A percentile compares a stretch with the other conserved stretches of the same genome.
These are phyloP conservation scores for Sisyra terminalis DNA, from an alignment of 2,888 invertebrate species.

Conservation along the genomic window DNA sequence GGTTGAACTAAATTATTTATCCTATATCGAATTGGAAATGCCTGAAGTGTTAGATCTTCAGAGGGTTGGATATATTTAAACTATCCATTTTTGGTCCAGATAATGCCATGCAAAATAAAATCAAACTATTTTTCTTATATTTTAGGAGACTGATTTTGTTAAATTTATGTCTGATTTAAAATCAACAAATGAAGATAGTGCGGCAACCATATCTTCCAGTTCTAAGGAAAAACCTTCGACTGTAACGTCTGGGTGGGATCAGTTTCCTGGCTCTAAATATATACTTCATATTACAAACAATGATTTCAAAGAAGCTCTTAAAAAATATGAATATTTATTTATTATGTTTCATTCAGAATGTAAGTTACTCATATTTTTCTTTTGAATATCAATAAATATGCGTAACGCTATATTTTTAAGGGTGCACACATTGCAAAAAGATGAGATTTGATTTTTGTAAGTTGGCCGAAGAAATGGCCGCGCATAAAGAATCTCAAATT, in stretches of 20 bases:
- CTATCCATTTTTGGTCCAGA: too few relatives aligned
- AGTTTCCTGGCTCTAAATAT: slow-evolving; percentile 27
- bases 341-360: slow-evolving; percentile 69
- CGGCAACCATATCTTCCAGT: slow-evolving; percentile 17
- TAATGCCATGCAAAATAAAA: too few relatives aligned
- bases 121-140: slow-evolving; percentile 11
- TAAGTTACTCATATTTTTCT: slow-evolving; percentile 23
- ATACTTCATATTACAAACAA: slow-evolving; percentile 36
- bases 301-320: slow-evolving; percentile 41
- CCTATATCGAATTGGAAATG: too few relatives aligned
- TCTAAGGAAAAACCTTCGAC: too few relatives aligned
- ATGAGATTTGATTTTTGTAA: slow-evolving; percentile 49
- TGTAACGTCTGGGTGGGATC: slow-evolving; percentile 26
- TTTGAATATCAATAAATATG: background rate
- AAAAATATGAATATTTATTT: slow-evolving; percentile 39
- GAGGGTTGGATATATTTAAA: too few relatives aligned
- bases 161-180: slow-evolving; percentile 39
- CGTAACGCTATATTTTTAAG: slow-evolving; percentile 25
- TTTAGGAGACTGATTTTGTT: slow-evolving; percentile 48
- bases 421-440: slow-evolving; percentile 56
- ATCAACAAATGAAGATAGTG: slow-evolving; percentile 20
- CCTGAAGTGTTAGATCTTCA: too few relatives aligned
- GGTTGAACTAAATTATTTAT: too few relatives aligned
- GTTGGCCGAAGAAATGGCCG: slow-evolving; percentile 31
- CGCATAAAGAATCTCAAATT: slow-evolving; percentile 22